A percentile compares a stretch with the other conserved stretches of the same genome.
Evolutionary conservation across 1,140 invertebrate genomes (phyloP).

Genomic region (Euglossa dilemma): DNA sequence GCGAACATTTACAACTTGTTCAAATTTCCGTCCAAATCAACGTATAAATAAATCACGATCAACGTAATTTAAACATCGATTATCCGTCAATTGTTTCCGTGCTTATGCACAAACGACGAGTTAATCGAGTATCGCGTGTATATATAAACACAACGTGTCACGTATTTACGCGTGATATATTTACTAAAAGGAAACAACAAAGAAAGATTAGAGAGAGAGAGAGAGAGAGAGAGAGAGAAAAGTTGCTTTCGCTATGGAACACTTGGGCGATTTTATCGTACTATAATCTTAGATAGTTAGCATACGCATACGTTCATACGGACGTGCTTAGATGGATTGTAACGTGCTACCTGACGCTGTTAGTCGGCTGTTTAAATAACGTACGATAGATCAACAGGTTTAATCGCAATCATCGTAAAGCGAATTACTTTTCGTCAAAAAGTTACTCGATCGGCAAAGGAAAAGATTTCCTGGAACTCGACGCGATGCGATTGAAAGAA

Average conservation of each 20-base stretch:
- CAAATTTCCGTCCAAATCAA: not conserved
- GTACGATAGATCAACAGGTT: too few relatives aligned
- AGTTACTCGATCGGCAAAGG: too few relatives aligned
- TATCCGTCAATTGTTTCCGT: not conserved
- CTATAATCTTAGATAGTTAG: conserved; percentile 23
- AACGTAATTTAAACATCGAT: too few relatives aligned
- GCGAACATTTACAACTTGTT: not conserved
- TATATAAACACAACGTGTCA: not conserved
- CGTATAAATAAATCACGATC: too few relatives aligned
- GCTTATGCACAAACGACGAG: not conserved
- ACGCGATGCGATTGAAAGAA: too few relatives aligned
- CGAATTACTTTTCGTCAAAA: too few relatives aligned
- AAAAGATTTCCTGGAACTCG: too few relatives aligned
- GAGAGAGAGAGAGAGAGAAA: not conserved
- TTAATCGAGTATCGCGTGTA: too few relatives aligned
- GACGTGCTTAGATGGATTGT: not conserved
- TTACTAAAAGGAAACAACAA: not conserved
- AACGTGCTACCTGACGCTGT: not conserved
- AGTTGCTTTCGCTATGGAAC: conserved; percentile 8
- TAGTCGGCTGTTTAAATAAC: too few relatives aligned
- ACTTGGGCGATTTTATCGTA: conserved; percentile 21
- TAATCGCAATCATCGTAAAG: too few relatives aligned
- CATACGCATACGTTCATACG: not conserved
- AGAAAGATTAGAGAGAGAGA: too few relatives aligned
- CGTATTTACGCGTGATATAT: not conserved